Percentiles rank a stretch among this genome's conserved stretches.
Evolutionary conservation across 1,140 invertebrate species (phyloP).

Genomic region (Musca domestica): DNA sequence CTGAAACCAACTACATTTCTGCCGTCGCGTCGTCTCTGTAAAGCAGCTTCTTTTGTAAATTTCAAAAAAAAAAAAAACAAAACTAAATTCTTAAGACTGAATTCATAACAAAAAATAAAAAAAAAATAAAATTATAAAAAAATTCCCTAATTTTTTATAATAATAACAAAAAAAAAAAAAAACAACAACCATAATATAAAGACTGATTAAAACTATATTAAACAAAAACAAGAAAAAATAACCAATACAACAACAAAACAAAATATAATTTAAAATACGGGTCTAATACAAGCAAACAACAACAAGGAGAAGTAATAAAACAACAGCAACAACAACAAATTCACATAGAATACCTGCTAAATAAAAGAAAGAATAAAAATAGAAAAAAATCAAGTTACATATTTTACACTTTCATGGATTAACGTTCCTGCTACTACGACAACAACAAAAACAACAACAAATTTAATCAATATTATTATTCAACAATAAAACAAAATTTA

Average conservation of each 20-base stretch:
- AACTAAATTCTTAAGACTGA: conserved; percentile 24
- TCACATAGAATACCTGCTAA: conserved; percentile 28
- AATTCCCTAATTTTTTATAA: conserved; percentile 3
- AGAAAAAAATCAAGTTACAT: conserved; percentile 3
- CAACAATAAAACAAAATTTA: conserved; percentile 6
- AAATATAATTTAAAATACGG: conserved; percentile 27
- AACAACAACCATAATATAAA: conserved; percentile 24
- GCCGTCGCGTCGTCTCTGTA: neutral
- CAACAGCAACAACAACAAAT: conserved; percentile 20
- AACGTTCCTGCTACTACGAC: conserved; percentile 43
- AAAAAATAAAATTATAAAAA: neutral
- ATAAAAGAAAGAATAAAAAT: conserved; percentile 30
- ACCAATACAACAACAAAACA: conserved; percentile 12
- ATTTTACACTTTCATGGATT: conserved; percentile 38
- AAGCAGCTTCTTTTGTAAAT: conserved; percentile 20
- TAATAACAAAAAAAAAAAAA: neutral
- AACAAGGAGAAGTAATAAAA: conserved; percentile 1
- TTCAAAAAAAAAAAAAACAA: conserved; percentile 20
- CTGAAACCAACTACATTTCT: neutral
- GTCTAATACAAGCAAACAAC: conserved; percentile 16
- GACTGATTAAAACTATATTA: conserved; percentile 25
- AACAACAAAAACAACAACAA: conserved; percentile 9
- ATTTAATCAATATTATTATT: neutral
- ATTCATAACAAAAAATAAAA: conserved; percentile 13
- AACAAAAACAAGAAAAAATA: conserved; percentile 7